Percentiles rank a stretch among this genome's conserved stretches.
phyloP scores from a whole-genome alignment of 2,113 vertebrate species.

The Neotoma lepida region DNA sequence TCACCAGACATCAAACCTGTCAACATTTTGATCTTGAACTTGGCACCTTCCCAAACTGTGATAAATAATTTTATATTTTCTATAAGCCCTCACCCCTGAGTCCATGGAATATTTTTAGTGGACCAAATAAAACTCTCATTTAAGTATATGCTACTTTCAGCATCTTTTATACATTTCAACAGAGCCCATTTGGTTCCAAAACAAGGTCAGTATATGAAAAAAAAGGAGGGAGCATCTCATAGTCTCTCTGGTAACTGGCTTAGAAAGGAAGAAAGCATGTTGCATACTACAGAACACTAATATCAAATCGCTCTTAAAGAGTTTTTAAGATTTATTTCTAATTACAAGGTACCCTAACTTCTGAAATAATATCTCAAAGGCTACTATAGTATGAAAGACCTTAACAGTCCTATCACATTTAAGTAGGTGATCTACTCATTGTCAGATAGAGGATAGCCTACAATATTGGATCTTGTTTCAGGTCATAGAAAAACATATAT shows the following conservation, averaged over 20 bases:
- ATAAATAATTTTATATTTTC: not conserved
- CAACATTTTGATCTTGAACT: not conserved
- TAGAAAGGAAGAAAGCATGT: not conserved
- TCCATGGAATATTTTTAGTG: not conserved
- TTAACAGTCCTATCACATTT: not conserved
- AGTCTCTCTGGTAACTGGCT: not conserved
- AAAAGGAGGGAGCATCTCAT: not conserved
- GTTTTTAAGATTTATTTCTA: not conserved
- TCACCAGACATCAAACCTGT: not conserved
- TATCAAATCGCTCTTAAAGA: not conserved
- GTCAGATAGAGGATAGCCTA: not conserved
- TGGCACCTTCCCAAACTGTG: not conserved
- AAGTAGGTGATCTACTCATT: not conserved
- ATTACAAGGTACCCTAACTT: not conserved
- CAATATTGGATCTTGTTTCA: not conserved
- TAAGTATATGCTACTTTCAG: constrained; percentile 39
- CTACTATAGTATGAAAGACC: not conserved
- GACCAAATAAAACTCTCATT: not conserved
- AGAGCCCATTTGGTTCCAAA: not conserved
- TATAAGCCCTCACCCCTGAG: not conserved
- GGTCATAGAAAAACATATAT: not conserved
- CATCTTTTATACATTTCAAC: not conserved
- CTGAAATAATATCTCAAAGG: not conserved
- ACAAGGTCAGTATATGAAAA: not conserved
- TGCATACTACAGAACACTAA: not conserved